Evolutionary conservation across 2,113 vertebrate genomes (phyloP), one percentile per base, ranked within the genome.

Genomic region (cat (Felis catus)): DNA sequence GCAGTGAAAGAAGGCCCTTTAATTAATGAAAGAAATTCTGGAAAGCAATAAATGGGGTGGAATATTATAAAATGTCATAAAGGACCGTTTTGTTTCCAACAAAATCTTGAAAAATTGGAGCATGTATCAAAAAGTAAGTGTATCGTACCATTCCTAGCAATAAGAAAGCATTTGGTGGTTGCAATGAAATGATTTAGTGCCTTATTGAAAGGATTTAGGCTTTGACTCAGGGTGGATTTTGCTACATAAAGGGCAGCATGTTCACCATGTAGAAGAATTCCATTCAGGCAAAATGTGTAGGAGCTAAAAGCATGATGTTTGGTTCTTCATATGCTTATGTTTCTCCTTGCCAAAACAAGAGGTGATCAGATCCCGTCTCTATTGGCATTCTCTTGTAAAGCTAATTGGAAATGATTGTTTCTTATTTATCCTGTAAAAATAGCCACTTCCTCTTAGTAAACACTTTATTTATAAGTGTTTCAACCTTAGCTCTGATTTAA

Each of bases 1-100:
- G 36, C 3, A 0, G 12, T 94, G 55, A 94, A 95, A 96, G 84
- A 66, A 94, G 36, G 16, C 23, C 51, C 41, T 93, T 98, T 97
- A 95, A 95, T 97, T 97, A 98, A 97, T 92, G 84, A 97, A 88
- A 92, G 93, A 96, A 96, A 95, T 94, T 96, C 71, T 97, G 86
- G 94, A 96, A 96, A 73, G 94, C 78, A 96, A 78, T 97, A 89
- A 98, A 97, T 29, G 66, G n/a, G 31, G 65, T 29, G 45, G 81
- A 39, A 74, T 97, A 92, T 91, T 96, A 58, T 82, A 94, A 97
- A 95, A 71, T 95, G 80, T 87, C 93, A 94, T 93, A 94, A 97
- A 94, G 70, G 29, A 76, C 90, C 61, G 51, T 93, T 97, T 95
- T 97, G 27, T 82, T 89, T 95, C 81, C 84, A 97, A 91, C 63